These are phyloP conservation scores for Sitobion miscanthi DNA, from an alignment of 1,140 invertebrate species.

Conservation along the genomic window DNA sequence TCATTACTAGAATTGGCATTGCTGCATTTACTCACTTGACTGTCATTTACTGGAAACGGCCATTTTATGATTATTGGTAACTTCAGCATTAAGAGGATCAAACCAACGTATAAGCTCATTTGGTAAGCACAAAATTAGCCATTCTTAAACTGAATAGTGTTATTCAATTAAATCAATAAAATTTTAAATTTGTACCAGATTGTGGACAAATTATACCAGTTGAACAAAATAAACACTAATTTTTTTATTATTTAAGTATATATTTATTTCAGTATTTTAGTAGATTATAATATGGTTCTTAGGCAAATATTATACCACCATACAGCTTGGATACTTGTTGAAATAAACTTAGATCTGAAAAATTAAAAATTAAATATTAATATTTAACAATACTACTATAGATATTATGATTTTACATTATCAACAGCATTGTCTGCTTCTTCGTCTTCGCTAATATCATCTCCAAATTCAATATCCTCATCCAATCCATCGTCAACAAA, in stretches of 20 bases:
- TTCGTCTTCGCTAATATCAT: slow-evolving; percentile 88
- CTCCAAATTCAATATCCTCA: slow-evolving; percentile 93
- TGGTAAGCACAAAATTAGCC: background rate
- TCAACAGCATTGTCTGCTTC: slow-evolving; percentile 79
- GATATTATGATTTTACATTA: slow-evolving; percentile 37
- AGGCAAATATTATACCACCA: slow-evolving; percentile 8
- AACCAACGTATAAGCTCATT: no score
- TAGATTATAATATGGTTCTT: slow-evolving; percentile 15
- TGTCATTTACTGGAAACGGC: no score
- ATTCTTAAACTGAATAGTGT: background rate
- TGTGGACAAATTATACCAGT: background rate
- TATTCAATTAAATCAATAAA: background rate
- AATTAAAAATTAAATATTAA: slow-evolving; percentile 25
- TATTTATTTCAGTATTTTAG: slow-evolving; percentile 34
- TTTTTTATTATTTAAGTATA: background rate
- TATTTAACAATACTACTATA: background rate
- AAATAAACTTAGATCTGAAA: slow-evolving; percentile 47
- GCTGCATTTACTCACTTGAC: no score
- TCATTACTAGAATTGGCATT: no score
- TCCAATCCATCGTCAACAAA: slow-evolving; percentile 93
- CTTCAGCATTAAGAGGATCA: no score
- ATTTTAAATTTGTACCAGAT: background rate
- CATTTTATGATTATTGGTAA: no score
- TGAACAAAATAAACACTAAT: background rate
- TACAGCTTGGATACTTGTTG: background rate